Base-by-base conservation (phyloP, 2,888 invertebrate species). In the Sinopyrophorus schimmeli region DNA sequence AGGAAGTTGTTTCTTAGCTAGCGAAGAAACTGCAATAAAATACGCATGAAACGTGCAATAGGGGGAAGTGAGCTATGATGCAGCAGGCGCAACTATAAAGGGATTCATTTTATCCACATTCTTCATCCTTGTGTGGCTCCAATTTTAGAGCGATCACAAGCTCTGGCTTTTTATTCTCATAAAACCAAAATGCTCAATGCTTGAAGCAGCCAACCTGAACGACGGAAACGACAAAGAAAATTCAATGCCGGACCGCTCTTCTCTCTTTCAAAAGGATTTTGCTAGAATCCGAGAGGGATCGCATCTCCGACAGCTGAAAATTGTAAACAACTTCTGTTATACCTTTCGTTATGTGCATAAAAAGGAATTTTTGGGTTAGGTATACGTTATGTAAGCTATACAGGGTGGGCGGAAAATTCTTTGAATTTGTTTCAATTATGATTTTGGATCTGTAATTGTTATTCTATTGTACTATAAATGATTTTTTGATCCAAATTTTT, bases 81-180 rank as follows among this genome's bases (percentile, higher is more conserved):
- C 43, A 49, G 43, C 43, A 32, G 30, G 24, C 37, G 37, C 37
- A 43, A 43, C 12, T 27, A 49, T 48, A 49, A 49, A 43, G 42
- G 42, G 49, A 49, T 49, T 49, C 49, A 44, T 49, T 49, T 49
- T 43, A 49, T 38, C 48, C 42, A 49, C 48, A 43, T 49, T 49
- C 48, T 49, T 49, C 44, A 49, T 49, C 43, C 49, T 43, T 44
- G 43, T 43, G 43, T 44, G 38, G 39, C 43, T 49, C 38, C 43
- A 49, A 49, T 49, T 49, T 49, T 49, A 44, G 48, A 49, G 43
- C 48, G 48, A 49, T 49, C 48, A 49, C 48, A 43, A 49, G 48
- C 48, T 48, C 30, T 49, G 42, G 48, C 48, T 43, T 48, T 47
- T 48, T 48, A 48, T 48, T 30, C 48, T 48, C 48, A 42, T 49